phyloP scores from a whole-genome alignment of 2,797 vertebrate genomes.

The Gymnoscopelus microlampas region DNA sequence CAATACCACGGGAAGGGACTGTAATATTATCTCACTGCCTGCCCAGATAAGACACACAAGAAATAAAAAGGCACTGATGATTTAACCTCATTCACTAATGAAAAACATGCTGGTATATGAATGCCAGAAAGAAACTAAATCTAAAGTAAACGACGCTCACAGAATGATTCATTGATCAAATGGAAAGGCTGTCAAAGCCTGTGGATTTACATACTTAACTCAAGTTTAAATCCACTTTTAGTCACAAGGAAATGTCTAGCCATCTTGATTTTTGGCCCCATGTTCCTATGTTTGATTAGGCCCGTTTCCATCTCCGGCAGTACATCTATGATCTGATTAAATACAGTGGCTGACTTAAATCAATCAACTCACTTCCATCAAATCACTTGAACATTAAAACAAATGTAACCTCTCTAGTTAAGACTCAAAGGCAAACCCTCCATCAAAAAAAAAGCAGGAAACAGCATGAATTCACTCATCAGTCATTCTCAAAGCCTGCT shows the following conservation, averaged over 20 bases:
- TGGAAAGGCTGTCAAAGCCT: too few relatives aligned
- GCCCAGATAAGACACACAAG: slow-evolving; percentile 1
- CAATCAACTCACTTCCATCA: slow-evolving; percentile 37
- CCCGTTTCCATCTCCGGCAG: not conserved
- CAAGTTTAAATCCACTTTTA: too few relatives aligned
- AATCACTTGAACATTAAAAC: slow-evolving; percentile 11
- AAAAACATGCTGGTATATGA: too few relatives aligned
- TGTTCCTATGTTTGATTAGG: not conserved
- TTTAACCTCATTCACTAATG: not conserved
- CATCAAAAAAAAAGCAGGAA: too few relatives aligned
- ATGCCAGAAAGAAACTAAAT: too few relatives aligned
- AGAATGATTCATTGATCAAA: too few relatives aligned
- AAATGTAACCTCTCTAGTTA: slow-evolving; percentile 10
- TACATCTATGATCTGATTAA: not conserved
- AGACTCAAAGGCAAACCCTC: not conserved
- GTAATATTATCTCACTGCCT: slow-evolving; percentile 23
- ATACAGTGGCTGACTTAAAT: slow-evolving; percentile 2
- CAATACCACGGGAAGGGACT: slow-evolving; percentile 25
- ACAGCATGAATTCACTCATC: too few relatives aligned
- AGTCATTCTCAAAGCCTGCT: slow-evolving; percentile 5
- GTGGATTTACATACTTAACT: too few relatives aligned
- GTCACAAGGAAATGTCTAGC: not conserved
- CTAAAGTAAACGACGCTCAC: too few relatives aligned
- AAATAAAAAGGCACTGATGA: not conserved
- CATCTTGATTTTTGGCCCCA: not conserved